These are phyloP conservation scores for Vollenhovia emeryi DNA, from an alignment of 1,140 invertebrate species.

Conservation along the genomic window DNA sequence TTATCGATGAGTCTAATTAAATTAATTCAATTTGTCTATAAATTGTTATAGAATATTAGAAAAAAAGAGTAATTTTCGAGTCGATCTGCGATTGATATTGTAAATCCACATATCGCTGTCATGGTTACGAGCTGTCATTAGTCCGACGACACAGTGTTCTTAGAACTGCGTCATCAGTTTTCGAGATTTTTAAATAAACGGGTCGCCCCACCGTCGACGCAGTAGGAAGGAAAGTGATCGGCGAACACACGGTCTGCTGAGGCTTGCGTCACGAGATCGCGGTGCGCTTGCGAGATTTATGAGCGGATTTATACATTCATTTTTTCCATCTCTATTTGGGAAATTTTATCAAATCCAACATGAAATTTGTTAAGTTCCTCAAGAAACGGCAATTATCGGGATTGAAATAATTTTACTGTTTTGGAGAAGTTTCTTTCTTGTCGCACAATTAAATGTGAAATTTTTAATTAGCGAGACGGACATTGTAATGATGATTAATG, in stretches of 20 bases:
- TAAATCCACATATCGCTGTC: background rate
- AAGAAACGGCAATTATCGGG: background rate
- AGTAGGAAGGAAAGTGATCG: slow-evolving; percentile 39
- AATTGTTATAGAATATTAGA: too few species aligned
- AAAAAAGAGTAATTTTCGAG: background rate
- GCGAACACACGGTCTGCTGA: slow-evolving; percentile 3
- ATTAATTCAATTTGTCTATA: too few species aligned
- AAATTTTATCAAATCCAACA: background rate
- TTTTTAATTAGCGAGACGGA: background rate
- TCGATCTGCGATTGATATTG: background rate
- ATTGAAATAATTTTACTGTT: background rate
- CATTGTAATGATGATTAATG: background rate
- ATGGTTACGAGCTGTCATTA: slow-evolving; percentile 7
- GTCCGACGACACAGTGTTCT: background rate
- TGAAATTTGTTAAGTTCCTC: background rate
- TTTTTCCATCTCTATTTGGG: background rate
- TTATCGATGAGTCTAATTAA: too few species aligned
- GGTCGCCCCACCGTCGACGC: background rate
- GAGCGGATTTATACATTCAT: background rate
- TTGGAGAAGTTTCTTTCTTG: background rate
- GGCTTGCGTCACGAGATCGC: slow-evolving; percentile 8
- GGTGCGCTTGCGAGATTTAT: background rate
- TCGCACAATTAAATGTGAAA: background rate
- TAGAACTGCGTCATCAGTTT: background rate
- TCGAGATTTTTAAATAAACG: background rate